Conservation (phyloP, 2,797 vertebrate species). For the Sebastolobus altivelis region DNA sequence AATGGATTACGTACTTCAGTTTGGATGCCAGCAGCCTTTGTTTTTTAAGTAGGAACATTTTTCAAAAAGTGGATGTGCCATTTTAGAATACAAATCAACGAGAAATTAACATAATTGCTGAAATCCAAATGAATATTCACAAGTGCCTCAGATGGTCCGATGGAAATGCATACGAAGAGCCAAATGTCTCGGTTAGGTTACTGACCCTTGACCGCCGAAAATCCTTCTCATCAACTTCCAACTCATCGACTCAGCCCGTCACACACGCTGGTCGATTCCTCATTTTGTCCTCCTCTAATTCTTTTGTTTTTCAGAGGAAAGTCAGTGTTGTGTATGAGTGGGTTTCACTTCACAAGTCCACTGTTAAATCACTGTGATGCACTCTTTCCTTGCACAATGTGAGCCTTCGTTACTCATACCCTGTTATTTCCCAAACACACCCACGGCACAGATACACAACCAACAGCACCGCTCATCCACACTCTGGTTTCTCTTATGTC, state of each 20-base stretch:
- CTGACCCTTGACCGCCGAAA: slow-evolving; percentile 44
- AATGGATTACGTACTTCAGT: not conserved
- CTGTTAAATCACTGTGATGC: not conserved
- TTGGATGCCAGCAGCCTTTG: not conserved
- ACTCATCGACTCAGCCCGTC: slow-evolving; percentile 42
- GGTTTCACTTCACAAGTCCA: not conserved
- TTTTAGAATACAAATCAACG: not conserved
- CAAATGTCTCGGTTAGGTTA: slow-evolving; percentile 7
- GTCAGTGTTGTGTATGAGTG: slow-evolving; percentile 1
- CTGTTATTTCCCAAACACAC: slow-evolving; percentile 34
- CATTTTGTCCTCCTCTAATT: slow-evolving; percentile 9
- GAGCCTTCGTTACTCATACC: slow-evolving; percentile 21
- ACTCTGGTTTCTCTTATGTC: slow-evolving; percentile 18
- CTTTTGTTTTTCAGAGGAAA: not conserved
- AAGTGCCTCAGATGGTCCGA: slow-evolving; percentile 23
- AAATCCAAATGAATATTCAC: slow-evolving; percentile 12
- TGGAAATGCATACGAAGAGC: slow-evolving; percentile 32
- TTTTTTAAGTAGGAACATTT: not conserved
- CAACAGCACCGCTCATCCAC: slow-evolving; percentile 18
- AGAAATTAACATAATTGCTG: not conserved
- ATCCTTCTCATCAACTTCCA: slow-evolving; percentile 33
- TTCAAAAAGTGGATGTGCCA: not conserved
- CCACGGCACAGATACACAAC: slow-evolving; percentile 6
- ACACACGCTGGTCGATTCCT: slow-evolving; percentile 6
- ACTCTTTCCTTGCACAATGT: not conserved